Evolutionary conservation across 2,113 vertebrate species (phyloP).

Genomic region (Aegithalos caudatus): DNA sequence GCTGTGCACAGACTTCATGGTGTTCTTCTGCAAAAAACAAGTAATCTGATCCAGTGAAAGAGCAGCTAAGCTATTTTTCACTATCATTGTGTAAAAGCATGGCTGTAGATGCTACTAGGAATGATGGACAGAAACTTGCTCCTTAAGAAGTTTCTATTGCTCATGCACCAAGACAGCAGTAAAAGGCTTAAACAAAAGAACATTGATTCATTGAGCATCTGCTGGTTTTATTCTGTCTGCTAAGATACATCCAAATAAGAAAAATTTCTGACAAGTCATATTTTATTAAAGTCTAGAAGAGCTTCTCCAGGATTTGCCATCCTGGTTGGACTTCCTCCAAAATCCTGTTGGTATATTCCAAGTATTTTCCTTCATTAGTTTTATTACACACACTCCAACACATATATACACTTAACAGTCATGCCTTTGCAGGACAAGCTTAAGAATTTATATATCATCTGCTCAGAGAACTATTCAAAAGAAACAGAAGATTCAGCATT

Average conservation of each 20-base stretch:
- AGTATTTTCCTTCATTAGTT: not conserved
- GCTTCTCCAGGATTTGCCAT: not conserved
- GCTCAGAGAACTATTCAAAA: not conserved
- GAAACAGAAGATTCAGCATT: not conserved
- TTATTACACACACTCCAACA: not conserved
- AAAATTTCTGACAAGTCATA: not conserved
- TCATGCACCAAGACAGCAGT: not conserved
- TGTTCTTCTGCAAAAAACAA: not conserved
- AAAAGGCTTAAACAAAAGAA: conserved; percentile 3
- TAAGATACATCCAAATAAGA: not conserved
- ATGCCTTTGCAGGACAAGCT: not conserved
- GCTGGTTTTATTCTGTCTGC: not conserved
- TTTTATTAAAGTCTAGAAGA: not conserved
- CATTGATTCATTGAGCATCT: not conserved
- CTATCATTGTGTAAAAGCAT: not conserved
- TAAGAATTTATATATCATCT: not conserved
- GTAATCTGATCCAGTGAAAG: not conserved
- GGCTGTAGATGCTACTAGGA: not conserved
- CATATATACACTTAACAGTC: not conserved
- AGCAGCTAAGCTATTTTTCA: not conserved
- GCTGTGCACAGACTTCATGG: not conserved
- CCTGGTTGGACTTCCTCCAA: not conserved
- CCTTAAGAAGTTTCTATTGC: not conserved
- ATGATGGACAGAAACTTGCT: not conserved
- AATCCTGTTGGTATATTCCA: not conserved